Evolutionary conservation across 2,797 vertebrate genomes (phyloP), one percentile per base, ranked within the genome.

Genomic region (Tiaroga cobitis): DNA sequence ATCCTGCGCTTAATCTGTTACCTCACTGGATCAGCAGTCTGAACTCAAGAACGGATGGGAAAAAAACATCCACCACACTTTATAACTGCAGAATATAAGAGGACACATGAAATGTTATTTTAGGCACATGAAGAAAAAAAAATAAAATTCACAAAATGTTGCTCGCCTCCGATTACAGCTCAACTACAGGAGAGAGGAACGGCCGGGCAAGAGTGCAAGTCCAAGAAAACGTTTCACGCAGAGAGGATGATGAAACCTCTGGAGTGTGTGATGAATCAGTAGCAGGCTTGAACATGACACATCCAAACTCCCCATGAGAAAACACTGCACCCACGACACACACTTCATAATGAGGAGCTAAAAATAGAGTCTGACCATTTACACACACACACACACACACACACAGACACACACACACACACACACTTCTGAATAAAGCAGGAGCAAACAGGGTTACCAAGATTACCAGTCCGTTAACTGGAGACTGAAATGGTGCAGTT

Each of bases 21-120:
- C 67, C 72, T 82, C 67, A 67, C 75, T 80, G 74, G 80, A 86
- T 88, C 86, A 88, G 49, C 51, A 75, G 68, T 32, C 37, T 61
- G 24, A 18, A 43, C 39, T 41, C 76, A 59, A 54, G 80, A 51
- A 51, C 34, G 56, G 3, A 37, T 15, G 18, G 68, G 19, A 26
- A 46, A 18, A 9, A 56, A 49, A 43, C 8, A 34, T 39, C n/a
- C 34, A 29, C 29, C 46, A 26, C n/a, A 26, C n/a, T 61, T 61
- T 61, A 61, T 32, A 63, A 63, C 26, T 7, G 61, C 0, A 43
- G 56, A 79, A 43, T 41, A 29, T 65, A 10, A 8, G 2, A 21
- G 4, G 5, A 65, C n/a, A 65, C 16, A 32, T 26, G 0, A 29
- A n/a, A 56, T 15, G 21, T 46, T 7, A 15, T 18, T 65, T 65